These are phyloP conservation scores for Ibidorhyncha struthersii DNA, from an alignment of 2,113 vertebrate genomes.

Conservation along the genomic window DNA sequence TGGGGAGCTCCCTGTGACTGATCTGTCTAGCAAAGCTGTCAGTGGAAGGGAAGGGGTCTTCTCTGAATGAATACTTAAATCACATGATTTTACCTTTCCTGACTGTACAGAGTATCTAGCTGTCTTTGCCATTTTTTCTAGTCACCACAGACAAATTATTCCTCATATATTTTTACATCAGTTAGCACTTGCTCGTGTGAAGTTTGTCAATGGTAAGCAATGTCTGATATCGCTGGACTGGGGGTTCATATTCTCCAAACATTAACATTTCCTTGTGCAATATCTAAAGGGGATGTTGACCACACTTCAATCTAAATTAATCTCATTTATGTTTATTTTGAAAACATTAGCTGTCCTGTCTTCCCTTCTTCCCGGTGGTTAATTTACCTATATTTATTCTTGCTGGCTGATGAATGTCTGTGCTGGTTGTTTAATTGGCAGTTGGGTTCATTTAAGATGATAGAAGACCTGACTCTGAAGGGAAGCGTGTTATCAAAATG, in stretches of 20 bases:
- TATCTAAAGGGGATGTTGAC: neutral
- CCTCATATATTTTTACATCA: neutral
- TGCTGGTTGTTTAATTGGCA: constrained; percentile 5
- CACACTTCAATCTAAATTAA: constrained; percentile 21
- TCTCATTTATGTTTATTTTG: neutral
- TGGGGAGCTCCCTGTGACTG: neutral
- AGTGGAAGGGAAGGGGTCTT: neutral
- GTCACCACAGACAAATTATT: neutral
- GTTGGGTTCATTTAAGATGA: constrained; percentile 9
- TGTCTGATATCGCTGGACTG: neutral
- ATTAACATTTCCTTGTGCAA: neutral
- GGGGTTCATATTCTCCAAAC: neutral
- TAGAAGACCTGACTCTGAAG: neutral
- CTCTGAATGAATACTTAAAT: neutral
- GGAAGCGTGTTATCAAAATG: neutral
- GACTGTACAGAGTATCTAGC: neutral
- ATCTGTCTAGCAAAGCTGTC: neutral
- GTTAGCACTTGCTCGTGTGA: neutral
- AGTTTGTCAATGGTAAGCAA: neutral
- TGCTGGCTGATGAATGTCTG: neutral
- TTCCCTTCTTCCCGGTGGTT: neutral
- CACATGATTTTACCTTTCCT: neutral
- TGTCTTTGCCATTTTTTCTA: neutral
- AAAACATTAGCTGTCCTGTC: neutral
- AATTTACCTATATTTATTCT: neutral